phyloP scores from a whole-genome alignment of 2,797 vertebrate species.

The Amphiprion clarkii region DNA sequence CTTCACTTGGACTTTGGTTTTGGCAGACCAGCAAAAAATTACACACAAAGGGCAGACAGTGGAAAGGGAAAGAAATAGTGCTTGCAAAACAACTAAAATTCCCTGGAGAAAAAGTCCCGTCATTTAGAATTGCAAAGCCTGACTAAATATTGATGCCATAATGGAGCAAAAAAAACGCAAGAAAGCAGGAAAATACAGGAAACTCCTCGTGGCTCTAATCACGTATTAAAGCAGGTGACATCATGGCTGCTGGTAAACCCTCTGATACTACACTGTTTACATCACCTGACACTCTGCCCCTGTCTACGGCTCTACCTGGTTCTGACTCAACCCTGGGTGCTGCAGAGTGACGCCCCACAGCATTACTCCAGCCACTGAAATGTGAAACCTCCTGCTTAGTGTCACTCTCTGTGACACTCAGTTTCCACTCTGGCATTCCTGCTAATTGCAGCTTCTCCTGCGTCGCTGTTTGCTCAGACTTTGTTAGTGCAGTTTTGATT shows the following conservation, averaged over 20 bases:
- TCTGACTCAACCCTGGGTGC: conserved; percentile 54
- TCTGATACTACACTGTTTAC: conserved; percentile 74
- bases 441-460: conserved; percentile 56
- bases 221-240: conserved; percentile 61
- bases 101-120: too few relatives aligned
- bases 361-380: conserved; percentile 67
- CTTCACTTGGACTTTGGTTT: conserved; percentile 16
- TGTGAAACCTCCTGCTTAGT: conserved; percentile 53
- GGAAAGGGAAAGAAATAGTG: neutral
- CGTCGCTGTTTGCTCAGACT: conserved; percentile 39
- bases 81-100: too few relatives aligned
- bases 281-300: conserved; percentile 63
- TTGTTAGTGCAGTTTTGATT: conserved; percentile 52
- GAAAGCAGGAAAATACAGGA: conserved; percentile 6
- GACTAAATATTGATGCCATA: too few relatives aligned
- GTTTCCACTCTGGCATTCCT: conserved; percentile 18
- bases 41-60: too few relatives aligned
- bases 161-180: too few relatives aligned
- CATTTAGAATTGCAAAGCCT: too few relatives aligned
- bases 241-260: conserved; percentile 63
- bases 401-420: conserved; percentile 13
- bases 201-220: conserved; percentile 39
- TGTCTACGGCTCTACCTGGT: conserved; percentile 60
- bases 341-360: conserved; percentile 49
- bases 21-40: neutral